Percentiles rank a stretch among this genome's conserved stretches.
Evolutionary conservation across 2,888 invertebrate species (phyloP).

Genomic region (Stenchaetothrips biformis): DNA sequence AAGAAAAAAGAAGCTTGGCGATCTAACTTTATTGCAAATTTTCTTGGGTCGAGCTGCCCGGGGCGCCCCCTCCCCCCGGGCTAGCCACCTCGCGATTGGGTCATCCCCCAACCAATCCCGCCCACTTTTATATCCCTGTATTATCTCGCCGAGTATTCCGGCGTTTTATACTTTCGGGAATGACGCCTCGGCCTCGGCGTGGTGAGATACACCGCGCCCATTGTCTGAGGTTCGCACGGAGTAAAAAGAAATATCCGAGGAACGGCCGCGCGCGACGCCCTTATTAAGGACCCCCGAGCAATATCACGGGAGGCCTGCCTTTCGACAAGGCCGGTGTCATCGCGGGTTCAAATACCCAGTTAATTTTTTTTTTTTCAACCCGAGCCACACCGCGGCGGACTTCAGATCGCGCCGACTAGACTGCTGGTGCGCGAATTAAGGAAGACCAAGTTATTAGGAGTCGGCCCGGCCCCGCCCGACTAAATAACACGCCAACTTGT

Average conservation of each 20-base stretch:
- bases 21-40: slow-evolving; percentile 25
- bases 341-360: not conserved
- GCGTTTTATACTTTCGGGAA: slow-evolving; percentile 24
- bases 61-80: not conserved
- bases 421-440: not conserved
- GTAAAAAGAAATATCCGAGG: slow-evolving; percentile 1
- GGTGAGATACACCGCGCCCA: not conserved
- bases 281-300: not conserved
- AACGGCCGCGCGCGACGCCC: not conserved
- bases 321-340: not conserved
- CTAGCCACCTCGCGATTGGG: not conserved
- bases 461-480: not conserved
- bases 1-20: slow-evolving; percentile 13
- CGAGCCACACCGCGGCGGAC: no score
- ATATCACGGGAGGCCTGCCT: not conserved
- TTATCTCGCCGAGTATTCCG: slow-evolving; percentile 9
- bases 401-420: no score
- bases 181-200: not conserved
- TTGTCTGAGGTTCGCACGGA: not conserved
- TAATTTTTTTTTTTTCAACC: not conserved
- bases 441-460: slow-evolving; percentile 21
- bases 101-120: slow-evolving; percentile 1
- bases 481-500: not conserved
- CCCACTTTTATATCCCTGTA: slow-evolving; percentile 13
- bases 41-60: not conserved